These are phyloP conservation scores for Achlya flavicornis DNA, from an alignment of 2,888 invertebrate species.

Conservation along the genomic window DNA sequence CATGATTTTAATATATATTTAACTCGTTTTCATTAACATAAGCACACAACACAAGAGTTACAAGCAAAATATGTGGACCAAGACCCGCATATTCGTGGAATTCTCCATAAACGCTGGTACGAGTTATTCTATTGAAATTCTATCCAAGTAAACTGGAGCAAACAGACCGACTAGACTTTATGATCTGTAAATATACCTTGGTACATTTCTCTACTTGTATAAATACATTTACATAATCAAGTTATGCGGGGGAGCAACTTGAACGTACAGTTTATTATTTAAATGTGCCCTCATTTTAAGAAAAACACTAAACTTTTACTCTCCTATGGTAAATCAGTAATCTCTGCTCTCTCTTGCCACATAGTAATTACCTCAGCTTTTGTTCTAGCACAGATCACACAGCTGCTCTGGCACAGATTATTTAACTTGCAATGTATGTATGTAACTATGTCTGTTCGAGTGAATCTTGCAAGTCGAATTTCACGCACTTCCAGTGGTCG, in stretches of 20 bases:
- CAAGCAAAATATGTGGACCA: not conserved
- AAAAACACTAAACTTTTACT: not conserved
- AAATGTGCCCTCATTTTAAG: not conserved
- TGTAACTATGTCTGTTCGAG: too few species aligned
- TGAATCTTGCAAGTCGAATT: too few species aligned
- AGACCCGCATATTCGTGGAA: not conserved
- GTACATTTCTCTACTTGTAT: constrained; percentile 5
- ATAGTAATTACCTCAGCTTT: too few species aligned
- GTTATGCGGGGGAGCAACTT: not conserved
- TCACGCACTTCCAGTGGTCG: too few species aligned
- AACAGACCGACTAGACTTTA: constrained; percentile 1
- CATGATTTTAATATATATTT: too few species aligned
- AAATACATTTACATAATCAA: constrained; percentile 8
- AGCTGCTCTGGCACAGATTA: too few species aligned
- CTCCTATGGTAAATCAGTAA: not conserved
- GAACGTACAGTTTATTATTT: not conserved
- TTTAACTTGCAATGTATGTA: too few species aligned
- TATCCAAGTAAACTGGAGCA: constrained; percentile 2
- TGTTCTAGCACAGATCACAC: too few species aligned
- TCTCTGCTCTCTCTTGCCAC: too few species aligned
- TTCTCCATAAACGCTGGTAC: not conserved
- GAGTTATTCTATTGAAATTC: not conserved
- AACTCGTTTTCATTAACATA: not conserved
- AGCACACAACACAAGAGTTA: not conserved
- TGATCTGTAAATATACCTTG: not conserved